Base-by-base conservation (phyloP, 2,113 vertebrate species). In the Bothrops jararaca region DNA sequence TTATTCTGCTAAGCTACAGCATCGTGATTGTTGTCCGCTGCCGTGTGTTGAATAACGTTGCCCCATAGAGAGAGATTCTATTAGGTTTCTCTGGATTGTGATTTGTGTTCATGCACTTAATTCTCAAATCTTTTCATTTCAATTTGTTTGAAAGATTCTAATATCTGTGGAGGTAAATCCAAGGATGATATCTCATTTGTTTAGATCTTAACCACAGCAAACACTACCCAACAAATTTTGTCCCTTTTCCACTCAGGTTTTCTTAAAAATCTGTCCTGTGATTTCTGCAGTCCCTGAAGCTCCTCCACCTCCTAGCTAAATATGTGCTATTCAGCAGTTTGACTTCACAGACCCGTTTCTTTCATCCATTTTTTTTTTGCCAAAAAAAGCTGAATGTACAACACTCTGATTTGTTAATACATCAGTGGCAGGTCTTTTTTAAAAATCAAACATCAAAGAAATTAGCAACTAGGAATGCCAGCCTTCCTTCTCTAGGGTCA, bases 61-160 rank as follows among this genome's bases (percentile, higher is more conserved):
- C 22, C 53, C 23, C 26, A 0, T 10, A 15, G 53, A 60, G 42
- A 60, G 15, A 90, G 42, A n/a, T 90, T 80, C 57, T 54, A 7
- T 1, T 0, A 23, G 20, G 12, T 45, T 93, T 85, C 24, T 58
- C 8, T 6, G 0, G 0, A 0, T 53, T 18, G 18, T 6, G 48
- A 2, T 34, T 50, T 39, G 52, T 57, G 91, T 54, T 90, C 92
- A 92, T 50, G 20, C 54, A 18, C 91, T 94, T 69, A 60, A 1
- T 48, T 91, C 92, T 0, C 95, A 80, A 88, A 6, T 3, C 9
- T 58, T 60, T 74, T 88, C 23, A 23, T 90, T 39, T 54, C 3
- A 50, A 20, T 57, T 87, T 89, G 39, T 42, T 88, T 56, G 50
- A 52, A 54, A 88, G 34, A 22, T 24, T 69, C 86, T 24, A 1